A percentile compares a stretch with the other conserved stretches of the same genome.
Evolutionary conservation across 2,113 vertebrate species (phyloP).

Genomic region (Tapirus terrestris): DNA sequence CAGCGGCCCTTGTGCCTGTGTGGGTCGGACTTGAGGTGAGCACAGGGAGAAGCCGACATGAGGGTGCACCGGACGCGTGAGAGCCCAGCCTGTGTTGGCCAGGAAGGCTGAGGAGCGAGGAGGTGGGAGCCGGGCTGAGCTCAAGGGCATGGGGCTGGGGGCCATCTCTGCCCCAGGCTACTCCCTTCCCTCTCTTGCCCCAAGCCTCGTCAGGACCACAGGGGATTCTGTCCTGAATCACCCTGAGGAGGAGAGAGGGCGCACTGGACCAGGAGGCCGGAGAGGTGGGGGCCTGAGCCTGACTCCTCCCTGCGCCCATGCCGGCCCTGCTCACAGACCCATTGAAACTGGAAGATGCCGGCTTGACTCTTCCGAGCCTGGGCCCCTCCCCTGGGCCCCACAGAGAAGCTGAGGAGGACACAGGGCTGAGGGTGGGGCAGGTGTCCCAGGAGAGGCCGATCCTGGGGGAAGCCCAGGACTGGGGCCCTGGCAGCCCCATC

Average conservation of each 20-base stretch:
- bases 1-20: accelerated
- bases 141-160: neutral
- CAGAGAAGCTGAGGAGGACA: too few relatives aligned
- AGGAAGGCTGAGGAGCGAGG: accelerated
- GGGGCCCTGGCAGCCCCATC: neutral
- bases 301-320: accelerated
- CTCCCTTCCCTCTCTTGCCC: neutral
- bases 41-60: neutral
- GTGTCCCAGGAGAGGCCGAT: neutral
- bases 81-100: neutral
- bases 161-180: neutral
- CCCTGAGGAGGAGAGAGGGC: too few relatives aligned
- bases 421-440: neutral
- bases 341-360: neutral
- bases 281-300: neutral
- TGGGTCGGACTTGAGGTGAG: too few relatives aligned
- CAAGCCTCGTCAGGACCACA: neutral
- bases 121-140: neutral
- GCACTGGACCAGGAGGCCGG: neutral
- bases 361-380: neutral
- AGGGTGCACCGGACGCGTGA: neutral
- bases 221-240: neutral
- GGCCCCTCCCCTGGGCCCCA: accelerated
- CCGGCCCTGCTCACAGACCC: neutral
- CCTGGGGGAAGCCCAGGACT: neutral